Conservation (phyloP, 37 sponge, comb jelly and placozoan genomes). For the Spongilla lacustris region DNA sequence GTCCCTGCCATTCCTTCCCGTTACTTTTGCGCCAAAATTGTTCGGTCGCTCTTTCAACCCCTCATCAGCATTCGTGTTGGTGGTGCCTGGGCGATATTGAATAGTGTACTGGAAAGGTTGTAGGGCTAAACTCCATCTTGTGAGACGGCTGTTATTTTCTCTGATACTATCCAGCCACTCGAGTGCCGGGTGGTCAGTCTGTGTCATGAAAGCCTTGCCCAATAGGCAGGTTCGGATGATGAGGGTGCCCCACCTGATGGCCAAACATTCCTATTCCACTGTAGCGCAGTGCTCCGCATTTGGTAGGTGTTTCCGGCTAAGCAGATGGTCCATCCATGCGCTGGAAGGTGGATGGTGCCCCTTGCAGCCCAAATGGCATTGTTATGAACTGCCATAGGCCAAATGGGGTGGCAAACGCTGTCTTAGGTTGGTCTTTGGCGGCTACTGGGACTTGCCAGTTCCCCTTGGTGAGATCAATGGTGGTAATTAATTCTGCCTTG, state of each 20-base stretch:
- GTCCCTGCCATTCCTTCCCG: no score
- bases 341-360: constrained; percentile 7
- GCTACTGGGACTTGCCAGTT: constrained; percentile 10
- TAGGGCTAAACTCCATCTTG: constrained; percentile 28
- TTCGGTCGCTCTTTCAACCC: no score
- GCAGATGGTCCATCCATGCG: neutral
- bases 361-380: constrained; percentile 26
- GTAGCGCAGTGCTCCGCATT: constrained; percentile 12
- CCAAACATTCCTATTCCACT: constrained; percentile 39
- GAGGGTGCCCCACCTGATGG: constrained; percentile 4
- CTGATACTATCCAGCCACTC: constrained; percentile 29
- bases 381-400: constrained; percentile 1
- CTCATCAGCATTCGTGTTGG: constrained; percentile 42
- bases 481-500: constrained; percentile 5
- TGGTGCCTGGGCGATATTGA: neutral
- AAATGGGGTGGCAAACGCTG: constrained; percentile 10
- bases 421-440: constrained; percentile 5
- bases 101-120: constrained; percentile 21
- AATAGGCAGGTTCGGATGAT: constrained; percentile 3
- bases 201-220: constrained; percentile 2
- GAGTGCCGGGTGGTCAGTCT: constrained; percentile 37
- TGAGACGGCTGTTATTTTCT: constrained; percentile 20
- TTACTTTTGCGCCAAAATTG: no score
- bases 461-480: constrained; percentile 19
- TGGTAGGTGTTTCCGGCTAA: constrained; percentile 6